Conservation (phyloP, 2,113 vertebrate genomes). For the Pelobates fuscus region DNA sequence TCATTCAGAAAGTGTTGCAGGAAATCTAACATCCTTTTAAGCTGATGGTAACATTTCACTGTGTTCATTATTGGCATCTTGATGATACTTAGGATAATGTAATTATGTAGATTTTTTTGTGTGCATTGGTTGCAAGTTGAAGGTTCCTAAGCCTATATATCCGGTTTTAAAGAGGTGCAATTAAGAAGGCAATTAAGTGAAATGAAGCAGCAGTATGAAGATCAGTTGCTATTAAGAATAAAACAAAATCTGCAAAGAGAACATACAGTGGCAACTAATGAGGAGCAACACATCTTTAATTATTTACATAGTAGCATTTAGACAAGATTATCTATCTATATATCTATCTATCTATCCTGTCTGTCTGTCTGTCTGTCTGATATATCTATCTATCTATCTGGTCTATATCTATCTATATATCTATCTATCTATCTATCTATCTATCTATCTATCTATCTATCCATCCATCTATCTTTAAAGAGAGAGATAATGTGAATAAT, state of each 20-base stretch:
- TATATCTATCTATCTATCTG: too few relatives aligned
- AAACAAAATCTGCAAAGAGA: background rate
- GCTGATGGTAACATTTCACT: conserved; percentile 30
- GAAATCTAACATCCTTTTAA: conserved; percentile 45
- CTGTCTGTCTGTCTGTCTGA: too few relatives aligned
- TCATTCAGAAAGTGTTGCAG: conserved; percentile 30
- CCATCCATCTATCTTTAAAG: too few relatives aligned
- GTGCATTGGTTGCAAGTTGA: conserved; percentile 32
- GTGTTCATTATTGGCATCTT: conserved; percentile 52
- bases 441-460: too few relatives aligned
- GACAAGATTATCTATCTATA: too few relatives aligned
- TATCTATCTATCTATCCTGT: too few relatives aligned
- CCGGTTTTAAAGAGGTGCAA: conserved; percentile 52
- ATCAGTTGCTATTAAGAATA: conserved; percentile 53
- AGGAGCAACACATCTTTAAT: too few relatives aligned
- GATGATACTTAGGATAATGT: conserved; percentile 30
- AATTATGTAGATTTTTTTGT: conserved; percentile 43
- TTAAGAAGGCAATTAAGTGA: conserved; percentile 59
- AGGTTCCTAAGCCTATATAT: conserved; percentile 49
- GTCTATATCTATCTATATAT: too few relatives aligned
- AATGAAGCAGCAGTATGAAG: conserved; percentile 44
- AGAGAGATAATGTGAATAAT: too few relatives aligned
- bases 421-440: too few relatives aligned
- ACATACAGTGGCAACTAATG: background rate
- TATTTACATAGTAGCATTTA: too few relatives aligned